Percentiles rank a stretch among this genome's conserved stretches.
These are phyloP conservation scores for Aplysia californica DNA, from an alignment of 1,140 invertebrate species.

Conservation along the genomic window DNA sequence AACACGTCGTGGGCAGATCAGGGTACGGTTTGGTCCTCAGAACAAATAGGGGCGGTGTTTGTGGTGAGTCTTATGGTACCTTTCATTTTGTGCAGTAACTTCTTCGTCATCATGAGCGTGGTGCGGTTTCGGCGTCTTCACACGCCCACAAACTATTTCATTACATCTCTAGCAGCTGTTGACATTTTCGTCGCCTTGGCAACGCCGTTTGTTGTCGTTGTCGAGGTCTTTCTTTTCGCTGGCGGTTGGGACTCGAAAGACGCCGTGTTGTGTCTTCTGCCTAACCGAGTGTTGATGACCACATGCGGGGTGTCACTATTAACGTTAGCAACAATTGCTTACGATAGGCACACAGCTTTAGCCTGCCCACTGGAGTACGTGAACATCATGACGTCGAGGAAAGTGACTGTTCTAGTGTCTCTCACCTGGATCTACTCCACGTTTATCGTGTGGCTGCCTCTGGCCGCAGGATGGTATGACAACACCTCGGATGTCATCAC, in stretches of 20 bases:
- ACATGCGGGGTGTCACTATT: conserved; percentile 75
- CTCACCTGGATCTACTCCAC: conserved; percentile 75
- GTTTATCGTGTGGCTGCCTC: conserved; percentile 71
- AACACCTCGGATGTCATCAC: conserved; percentile 68
- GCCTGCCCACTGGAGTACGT: conserved; percentile 73
- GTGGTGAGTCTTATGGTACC: conserved; percentile 75
- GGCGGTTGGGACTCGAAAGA: conserved; percentile 7
- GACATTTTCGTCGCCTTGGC: conserved; percentile 88
- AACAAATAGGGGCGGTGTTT: conserved; percentile 41
- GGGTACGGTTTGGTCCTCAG: conserved; percentile 25
- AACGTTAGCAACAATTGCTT: conserved; percentile 75
- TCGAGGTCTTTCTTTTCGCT: conserved; percentile 31
- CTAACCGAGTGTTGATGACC: conserved; percentile 75
- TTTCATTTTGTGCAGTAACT: conserved; percentile 83
- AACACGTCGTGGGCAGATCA: too few relatives aligned
- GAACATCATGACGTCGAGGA: conserved; percentile 75
- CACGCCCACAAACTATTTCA: conserved; percentile 93
- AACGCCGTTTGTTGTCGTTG: conserved; percentile 42
- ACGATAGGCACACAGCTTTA: conserved; percentile 76
- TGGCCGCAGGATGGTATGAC: conserved; percentile 68
- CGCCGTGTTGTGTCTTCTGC: conserved; percentile 70
- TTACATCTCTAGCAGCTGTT: conserved; percentile 87
- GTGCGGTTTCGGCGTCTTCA: conserved; percentile 81
- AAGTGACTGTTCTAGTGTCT: conserved; percentile 73
- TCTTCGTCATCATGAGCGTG: conserved; percentile 58